phyloP scores from a whole-genome alignment of 2,888 invertebrate genomes.

The Pogonocherus hispidulus region DNA sequence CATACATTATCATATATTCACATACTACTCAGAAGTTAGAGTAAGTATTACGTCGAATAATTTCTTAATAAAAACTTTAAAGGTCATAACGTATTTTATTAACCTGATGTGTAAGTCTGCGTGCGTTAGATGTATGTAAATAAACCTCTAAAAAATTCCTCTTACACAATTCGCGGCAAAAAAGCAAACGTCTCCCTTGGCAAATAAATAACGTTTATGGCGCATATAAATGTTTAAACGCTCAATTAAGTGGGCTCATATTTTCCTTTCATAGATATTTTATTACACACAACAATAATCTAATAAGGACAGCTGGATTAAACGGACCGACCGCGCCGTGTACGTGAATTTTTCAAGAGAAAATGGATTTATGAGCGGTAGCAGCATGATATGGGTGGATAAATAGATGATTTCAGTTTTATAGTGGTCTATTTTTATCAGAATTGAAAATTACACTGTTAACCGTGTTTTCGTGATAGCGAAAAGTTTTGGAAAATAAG shows the following conservation, averaged over 20 bases:
- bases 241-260: slow-evolving; percentile 10
- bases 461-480: no score
- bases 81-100: background rate
- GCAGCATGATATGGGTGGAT: background rate
- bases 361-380: background rate
- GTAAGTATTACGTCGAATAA: no score
- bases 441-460: no score
- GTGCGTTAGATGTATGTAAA: background rate
- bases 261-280: slow-evolving; percentile 28
- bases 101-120: no score
- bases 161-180: slow-evolving; percentile 26
- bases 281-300: slow-evolving; percentile 31
- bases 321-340: background rate
- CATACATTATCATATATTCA: no score
- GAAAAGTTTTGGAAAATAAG: no score
- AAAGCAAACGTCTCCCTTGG: slow-evolving; percentile 4
- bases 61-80: background rate
- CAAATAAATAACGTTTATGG: slow-evolving; percentile 27
- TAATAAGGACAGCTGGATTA: slow-evolving; percentile 25
- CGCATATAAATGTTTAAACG: slow-evolving; percentile 18
- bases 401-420: no score
- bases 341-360: slow-evolving; percentile 3
- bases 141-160: slow-evolving; percentile 4
- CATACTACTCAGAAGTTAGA: no score
- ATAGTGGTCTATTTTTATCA: background rate